Percentiles rank a stretch among this genome's conserved stretches.
Evolutionary conservation across 2,113 vertebrate species (phyloP).

Genomic region (Siniperca chuatsi): DNA sequence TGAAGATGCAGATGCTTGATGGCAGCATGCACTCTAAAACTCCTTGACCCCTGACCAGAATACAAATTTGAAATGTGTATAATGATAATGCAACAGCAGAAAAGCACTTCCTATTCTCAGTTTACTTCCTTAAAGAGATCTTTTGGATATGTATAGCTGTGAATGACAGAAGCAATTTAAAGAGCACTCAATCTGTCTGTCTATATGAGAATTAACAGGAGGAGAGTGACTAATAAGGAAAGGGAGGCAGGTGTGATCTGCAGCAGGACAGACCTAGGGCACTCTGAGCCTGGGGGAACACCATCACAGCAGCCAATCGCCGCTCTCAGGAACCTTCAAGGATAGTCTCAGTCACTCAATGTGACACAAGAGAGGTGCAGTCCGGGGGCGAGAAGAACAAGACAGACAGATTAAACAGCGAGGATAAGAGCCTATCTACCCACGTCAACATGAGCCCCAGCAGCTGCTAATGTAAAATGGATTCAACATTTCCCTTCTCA

Average conservation of each 20-base stretch:
- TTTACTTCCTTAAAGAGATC: neutral
- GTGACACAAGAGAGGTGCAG: slow-evolving; percentile 71
- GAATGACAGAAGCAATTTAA: slow-evolving; percentile 39
- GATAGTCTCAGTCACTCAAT: slow-evolving; percentile 75
- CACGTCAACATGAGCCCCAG: slow-evolving; percentile 48
- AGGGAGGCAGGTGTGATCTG: slow-evolving; percentile 68
- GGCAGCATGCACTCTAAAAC: slow-evolving; percentile 33
- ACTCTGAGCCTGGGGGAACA: slow-evolving; percentile 52
- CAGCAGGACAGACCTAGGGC: slow-evolving; percentile 55
- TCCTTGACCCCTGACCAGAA: slow-evolving; percentile 66
- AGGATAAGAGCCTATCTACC: slow-evolving; percentile 56
- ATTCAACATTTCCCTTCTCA: slow-evolving; percentile 69
- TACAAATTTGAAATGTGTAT: slow-evolving; percentile 63
- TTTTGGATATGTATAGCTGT: neutral
- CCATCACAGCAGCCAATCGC: slow-evolving; percentile 69
- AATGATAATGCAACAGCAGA: slow-evolving; percentile 10
- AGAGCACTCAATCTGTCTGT: slow-evolving; percentile 33
- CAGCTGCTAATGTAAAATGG: slow-evolving; percentile 66
- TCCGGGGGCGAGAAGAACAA: slow-evolving; percentile 59
- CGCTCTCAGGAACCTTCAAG: slow-evolving; percentile 75
- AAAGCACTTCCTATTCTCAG: neutral
- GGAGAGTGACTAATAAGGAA: slow-evolving; percentile 43
- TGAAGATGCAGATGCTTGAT: slow-evolving; percentile 44
- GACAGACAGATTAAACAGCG: slow-evolving; percentile 69
- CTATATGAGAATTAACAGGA: slow-evolving; percentile 51